Evolutionary conservation across 2,797 vertebrate genomes (phyloP), one percentile per base, ranked within the genome.

Genomic region (Hemibagrus guttatus): DNA sequence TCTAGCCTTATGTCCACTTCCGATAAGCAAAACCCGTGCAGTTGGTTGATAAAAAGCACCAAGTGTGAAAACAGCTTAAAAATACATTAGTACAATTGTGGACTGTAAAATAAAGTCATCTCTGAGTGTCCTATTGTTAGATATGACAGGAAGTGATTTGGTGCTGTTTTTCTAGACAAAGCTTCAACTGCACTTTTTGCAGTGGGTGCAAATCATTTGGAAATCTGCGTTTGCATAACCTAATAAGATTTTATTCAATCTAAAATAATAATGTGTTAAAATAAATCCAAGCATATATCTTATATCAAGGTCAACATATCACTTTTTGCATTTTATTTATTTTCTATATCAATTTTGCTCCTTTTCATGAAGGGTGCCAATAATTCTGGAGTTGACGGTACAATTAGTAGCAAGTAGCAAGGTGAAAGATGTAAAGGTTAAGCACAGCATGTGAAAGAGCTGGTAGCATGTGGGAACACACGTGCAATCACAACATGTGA

Each of bases 401-500:
- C 23, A 54, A 54, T 83, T 83, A 83, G 46, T 52, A 2, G 69
- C 35, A 69, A 80, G 21, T 63, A 72, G 74, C n/a, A 39, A 87
- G 71, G 2, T 64, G 58, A 66, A 66, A 42, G 59, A 49, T 46
- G 31, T 54, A 31, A 76, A 68, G 56, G 35, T 14, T 19, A 63
- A 81, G 59, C 12, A n/a, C 14, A 31, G 58, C 26, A 31, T 75
- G 78, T 69, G n/a, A 68, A 59, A 85, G 69, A 61, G 76, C 58
- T 19, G 64, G 80, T 64, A 85, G 80, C 68, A 63, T 71, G 56
- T n/a, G 58, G 81, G 74, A 69, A 17, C 59, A 84, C 42, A 42
- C 49, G 42, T 83, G 72, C 71, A 76, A 69, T 76, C 49, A 86
- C 6, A 26, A 21, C 82, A 75, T 76, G n/a, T n/a, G 81, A 84